A percentile compares a stretch with the other conserved stretches of the same genome.
phyloP scores from a whole-genome alignment of 2,797 vertebrate genomes.

The Enteromius trimaculatus region DNA sequence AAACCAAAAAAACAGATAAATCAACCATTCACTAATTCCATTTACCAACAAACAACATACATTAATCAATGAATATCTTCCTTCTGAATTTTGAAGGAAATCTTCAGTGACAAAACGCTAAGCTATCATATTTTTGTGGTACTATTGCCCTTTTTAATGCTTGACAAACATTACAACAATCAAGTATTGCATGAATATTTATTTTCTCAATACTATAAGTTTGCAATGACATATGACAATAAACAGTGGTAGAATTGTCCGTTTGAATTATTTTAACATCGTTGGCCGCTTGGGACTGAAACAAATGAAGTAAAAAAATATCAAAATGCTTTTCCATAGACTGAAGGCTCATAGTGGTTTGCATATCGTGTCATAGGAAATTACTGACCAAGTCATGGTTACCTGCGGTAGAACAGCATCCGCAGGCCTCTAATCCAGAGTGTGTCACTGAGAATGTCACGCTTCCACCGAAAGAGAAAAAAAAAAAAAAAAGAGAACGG shows the following conservation, averaged over 20 bases:
- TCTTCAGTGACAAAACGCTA: background rate
- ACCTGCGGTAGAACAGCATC: constrained; percentile 31
- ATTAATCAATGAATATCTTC: background rate
- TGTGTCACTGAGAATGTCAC: constrained; percentile 37
- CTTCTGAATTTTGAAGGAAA: background rate
- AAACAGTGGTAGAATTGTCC: background rate
- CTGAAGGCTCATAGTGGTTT: constrained; percentile 11
- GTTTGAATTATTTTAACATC: background rate
- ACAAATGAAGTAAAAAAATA: background rate
- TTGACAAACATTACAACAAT: background rate
- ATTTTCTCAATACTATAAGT: background rate
- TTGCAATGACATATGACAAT: background rate
- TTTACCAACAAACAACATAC: too few relatives aligned
- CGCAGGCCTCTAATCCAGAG: constrained; percentile 22
- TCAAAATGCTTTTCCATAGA: background rate
- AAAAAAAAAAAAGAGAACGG: too few relatives aligned
- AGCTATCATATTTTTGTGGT: background rate
- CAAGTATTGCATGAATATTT: background rate
- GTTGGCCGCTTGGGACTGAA: background rate
- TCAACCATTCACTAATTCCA: too few relatives aligned
- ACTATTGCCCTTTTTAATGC: background rate
- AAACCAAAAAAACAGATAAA: too few relatives aligned
- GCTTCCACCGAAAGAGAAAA: constrained; percentile 25
- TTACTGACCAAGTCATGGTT: constrained; percentile 36
- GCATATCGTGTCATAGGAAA: background rate